Base-by-base conservation (phyloP, 2,888 invertebrate species). In the Andrena haemorrhoa region DNA sequence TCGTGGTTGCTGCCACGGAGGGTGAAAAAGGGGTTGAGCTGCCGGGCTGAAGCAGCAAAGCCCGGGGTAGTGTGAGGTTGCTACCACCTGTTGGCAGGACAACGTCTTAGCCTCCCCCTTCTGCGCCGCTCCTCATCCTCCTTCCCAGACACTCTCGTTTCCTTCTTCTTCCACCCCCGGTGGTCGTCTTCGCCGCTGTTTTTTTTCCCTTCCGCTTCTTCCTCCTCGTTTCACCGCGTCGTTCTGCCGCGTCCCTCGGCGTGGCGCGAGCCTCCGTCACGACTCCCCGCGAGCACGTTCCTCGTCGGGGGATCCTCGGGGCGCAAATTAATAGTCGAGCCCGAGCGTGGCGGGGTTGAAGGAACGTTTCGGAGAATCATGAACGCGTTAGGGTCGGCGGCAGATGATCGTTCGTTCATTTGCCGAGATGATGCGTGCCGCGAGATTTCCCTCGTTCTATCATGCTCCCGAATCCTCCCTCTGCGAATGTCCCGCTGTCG, bases 21-120 rank as follows among this genome's bases (percentile, higher is more conserved):
- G 91, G 90, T 89, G 90, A 89, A 89, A 90, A 88, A 87, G 88
- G 88, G 88, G 86, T 85, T 86, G 83, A 83, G 71, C 79, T 72
- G 60, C 72, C 77, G 82, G 75, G 87, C 86, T 73, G 85, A 74
- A 82, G 86, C 76, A 83, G 84, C 84, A 53, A 66, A 56, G 83
- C 82, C 71, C 75, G 80, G 41, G 41, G 79, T 84, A 84, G 88
- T 89, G 90, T 89, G 91, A 91, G 91, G 91, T 91, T 91, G 92
- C 92, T 91, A 92, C 93, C 93, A 94, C 93, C 93, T 93, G 93
- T 93, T 94, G 93, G 93, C 91, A 90, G 92, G 91, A 91, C 91
- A 91, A 92, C 93, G 92, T 92, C 94, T 93, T 93, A 93, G 92
- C 91, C 92, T 91, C 89, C 91, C 88, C 89, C 88, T 74, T 47